Base-by-base conservation (phyloP, 2,113 vertebrate genomes). In the Plecturocebus donacophilus region DNA sequence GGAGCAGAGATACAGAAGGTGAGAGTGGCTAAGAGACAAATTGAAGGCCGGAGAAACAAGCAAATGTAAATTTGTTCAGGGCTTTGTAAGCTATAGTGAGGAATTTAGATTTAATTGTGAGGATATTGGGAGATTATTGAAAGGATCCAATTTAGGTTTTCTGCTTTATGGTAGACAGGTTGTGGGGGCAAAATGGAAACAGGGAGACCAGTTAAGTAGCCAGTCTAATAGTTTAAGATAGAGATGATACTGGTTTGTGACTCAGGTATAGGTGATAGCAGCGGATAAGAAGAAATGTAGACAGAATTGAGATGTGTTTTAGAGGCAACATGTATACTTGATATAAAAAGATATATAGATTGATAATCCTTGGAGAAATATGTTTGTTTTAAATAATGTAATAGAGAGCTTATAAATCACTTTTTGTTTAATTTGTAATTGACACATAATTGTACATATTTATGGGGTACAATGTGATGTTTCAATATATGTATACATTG, bases 31-130 rank as follows among this genome's bases (percentile, higher is more conserved):
- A 40, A 38, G 30, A 32, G 27, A 56, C 12, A 86, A 52, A 2
- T 2, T 11, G 14, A 70, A 32, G 30, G 4, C 1, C 0, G 30
- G 38, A 77, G 13, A 73, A 6, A 38, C 0, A 11, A n/a, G 19
- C 1, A 23, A 35, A 27, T 32, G 2, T 16, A 40, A 54, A 7
- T 86, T 21, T 52, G 4, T 45, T 54, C 21, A 42, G 11, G 20
- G 27, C 30, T 91, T 38, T 38, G 23, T 40, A 52, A 77, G 58
- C 13, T 58, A 11, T 4, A 13, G 2, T 5, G 38, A 93, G 5
- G 38, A 4, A 17, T 68, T 76, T 58, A 35, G 2, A 17, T 77
- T 76, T 71, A 49, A 64, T 58, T 27, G 2, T 58, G 27, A 82
- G 27, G 75, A 42, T 12, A 12, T 32, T 19, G 27, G 9, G 30